Base-by-base conservation (phyloP, 1,140 invertebrate genomes). In the Meloidogyne chitwoodi region DNA sequence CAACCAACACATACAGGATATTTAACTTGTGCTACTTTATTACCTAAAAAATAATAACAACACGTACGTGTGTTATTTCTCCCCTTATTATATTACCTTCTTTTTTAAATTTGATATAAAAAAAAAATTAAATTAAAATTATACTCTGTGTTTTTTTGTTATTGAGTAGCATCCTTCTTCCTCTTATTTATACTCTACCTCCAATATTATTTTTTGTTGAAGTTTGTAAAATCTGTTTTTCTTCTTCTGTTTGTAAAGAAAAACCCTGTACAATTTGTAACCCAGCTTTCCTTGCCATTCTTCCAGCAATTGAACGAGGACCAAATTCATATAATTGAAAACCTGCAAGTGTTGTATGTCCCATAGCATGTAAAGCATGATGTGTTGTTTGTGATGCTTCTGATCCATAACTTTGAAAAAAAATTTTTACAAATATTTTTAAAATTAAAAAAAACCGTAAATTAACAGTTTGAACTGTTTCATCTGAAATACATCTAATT, bases 1-100 rank as follows among this genome's bases (percentile, higher is more conserved):
- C 83, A 84, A 69, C 83, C 83, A n/a, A 85, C 84, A 31, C 83
- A 84, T 65, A 85, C 84, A 44, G 84, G 84, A 22, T 85, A 85
- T 65, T 69, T 85, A 29, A 84, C 81, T 48, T 81, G 79, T 48
- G 84, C 84, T 48, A 85, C 84, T n/a, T 62, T 85, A 62, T 74
- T 85, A 38, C 80, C 83, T 10, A n/a, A n/a, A n/a, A 38, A n/a
- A 38, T 22, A 22, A 31, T 26, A 41, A 11, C 67, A 24, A 34
- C 48, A 14, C 12, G 48, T 68, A 24, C 6, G 11, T 3, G 3
- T n/a, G 66, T 26, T 26, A 6, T 68, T n/a, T 1, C 27, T 44
- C 66, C 22, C 27, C 66, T n/a, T n/a, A n/a, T n/a, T n/a, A n/a
- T n/a, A n/a, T n/a, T n/a, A n/a, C n/a, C n/a, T n/a, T n/a, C n/a